Base-by-base conservation (phyloP, 2,113 vertebrate species). In the Esox niger region DNA sequence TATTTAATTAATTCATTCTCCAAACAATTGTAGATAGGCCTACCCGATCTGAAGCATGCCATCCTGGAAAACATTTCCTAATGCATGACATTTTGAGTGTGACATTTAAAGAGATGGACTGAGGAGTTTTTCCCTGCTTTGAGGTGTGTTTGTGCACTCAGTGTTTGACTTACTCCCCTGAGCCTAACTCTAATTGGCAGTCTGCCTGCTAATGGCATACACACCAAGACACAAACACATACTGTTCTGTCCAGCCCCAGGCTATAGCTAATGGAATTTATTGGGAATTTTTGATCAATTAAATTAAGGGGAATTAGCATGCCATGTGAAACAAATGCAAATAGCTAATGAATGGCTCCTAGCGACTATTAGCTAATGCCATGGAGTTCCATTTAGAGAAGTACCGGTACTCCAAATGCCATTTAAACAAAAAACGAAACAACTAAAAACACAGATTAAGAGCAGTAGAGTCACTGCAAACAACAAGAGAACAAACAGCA, bases 241-340 rank as follows among this genome's bases (percentile, higher is more conserved):
- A 78, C 76, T 80, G 58, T 82, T 82, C 70, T 68, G 65, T 79
- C 68, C 75, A 72, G 83, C 83, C 77, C 74, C 61, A 1, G 74
- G 83, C 79, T 68, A 64, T 80, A 82, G 80, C 86, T 88, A 91
- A 88, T 87, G 83, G 78, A 79, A 77, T 89, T 85, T 64, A 73
- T 72, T 73, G 68, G 71, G 64, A 72, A 79, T 67, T 78, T 85
- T 73, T 82, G 75, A 88, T 87, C 73, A 88, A 83, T 86, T 88
- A 77, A 80, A 79, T 85, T 61, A 77, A 68, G 63, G 62, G 57
- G 55, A 85, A 88, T 88, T 86, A 30, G 86, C 83, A 82, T 70
- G 55, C 77, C 55, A 35, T 82, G 82, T 73, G 54, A 81, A 87
- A 84, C 69, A 66, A 88, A 87, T 80, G 70, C 66, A 78, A 83